These are phyloP conservation scores for Melanotaenia parkinsoni DNA, from an alignment of 2,797 vertebrate genomes.

Conservation along the genomic window DNA sequence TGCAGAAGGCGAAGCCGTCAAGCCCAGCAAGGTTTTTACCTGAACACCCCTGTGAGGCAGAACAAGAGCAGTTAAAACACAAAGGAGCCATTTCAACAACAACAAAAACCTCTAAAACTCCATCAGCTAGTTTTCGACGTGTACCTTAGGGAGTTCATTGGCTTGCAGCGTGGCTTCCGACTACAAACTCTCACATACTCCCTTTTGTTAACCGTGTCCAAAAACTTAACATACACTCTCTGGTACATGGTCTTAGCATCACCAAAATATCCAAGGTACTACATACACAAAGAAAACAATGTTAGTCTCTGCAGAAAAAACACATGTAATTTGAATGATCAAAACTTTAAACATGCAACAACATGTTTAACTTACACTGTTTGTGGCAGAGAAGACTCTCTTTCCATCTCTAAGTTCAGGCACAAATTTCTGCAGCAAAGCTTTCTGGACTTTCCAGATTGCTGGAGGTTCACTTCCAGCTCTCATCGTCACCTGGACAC, in stretches of 20 bases:
- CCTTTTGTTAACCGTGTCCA: conserved; percentile 98
- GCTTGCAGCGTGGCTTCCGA: conserved; percentile 93
- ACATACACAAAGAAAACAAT: conserved; percentile 33
- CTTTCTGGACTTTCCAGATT: conserved; percentile 99
- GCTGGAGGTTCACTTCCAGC: conserved; percentile 94
- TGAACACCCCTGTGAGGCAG: conserved; percentile 77
- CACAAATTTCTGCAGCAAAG: conserved; percentile 98
- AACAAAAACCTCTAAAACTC: accelerated
- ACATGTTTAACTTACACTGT: conserved; percentile 88
- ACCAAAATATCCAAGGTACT: conserved; percentile 99
- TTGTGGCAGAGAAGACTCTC: conserved; percentile 97
- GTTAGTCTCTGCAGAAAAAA: not conserved
- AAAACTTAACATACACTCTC: conserved; percentile 96
- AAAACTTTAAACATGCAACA: not conserved
- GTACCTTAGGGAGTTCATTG: conserved; percentile 91
- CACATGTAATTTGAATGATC: not conserved
- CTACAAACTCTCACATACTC: conserved; percentile 97
- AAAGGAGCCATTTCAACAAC: not conserved
- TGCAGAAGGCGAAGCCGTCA: conserved; percentile 77
- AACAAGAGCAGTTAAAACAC: conserved; percentile 15
- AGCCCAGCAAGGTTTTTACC: conserved; percentile 82
- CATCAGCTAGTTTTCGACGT: not conserved
- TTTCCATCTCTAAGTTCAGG: conserved; percentile 95
- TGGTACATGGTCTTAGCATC: conserved; percentile 97
- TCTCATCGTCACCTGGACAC: conserved; percentile 88